A percentile compares a stretch with the other conserved stretches of the same genome.
These are phyloP conservation scores for Tetragnatha montana DNA, from an alignment of 2,888 invertebrate genomes.

Conservation along the genomic window DNA sequence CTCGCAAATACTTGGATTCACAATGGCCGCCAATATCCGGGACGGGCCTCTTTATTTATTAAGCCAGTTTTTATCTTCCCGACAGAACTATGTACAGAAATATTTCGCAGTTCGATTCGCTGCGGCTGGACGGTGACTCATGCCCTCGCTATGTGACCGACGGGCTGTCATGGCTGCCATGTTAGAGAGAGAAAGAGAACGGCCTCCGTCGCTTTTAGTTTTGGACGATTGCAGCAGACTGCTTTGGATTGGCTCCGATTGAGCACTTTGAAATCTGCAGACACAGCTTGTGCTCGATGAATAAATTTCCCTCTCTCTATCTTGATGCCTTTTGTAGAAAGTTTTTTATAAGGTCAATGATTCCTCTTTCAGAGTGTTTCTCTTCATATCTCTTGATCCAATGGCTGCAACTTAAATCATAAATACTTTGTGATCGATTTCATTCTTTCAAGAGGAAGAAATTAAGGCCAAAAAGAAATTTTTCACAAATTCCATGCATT, in stretches of 20 bases:
- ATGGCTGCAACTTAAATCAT: too few relatives aligned
- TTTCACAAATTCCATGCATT: too few relatives aligned
- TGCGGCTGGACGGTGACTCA: constrained; percentile 18
- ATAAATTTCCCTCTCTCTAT: not conserved
- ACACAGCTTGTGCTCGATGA: not conserved
- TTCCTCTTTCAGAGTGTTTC: not conserved
- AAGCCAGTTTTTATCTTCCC: not conserved
- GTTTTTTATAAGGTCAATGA: too few relatives aligned
- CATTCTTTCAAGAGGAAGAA: too few relatives aligned
- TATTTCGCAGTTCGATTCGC: constrained; percentile 4
- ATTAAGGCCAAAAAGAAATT: too few relatives aligned
- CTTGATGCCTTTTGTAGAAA: too few relatives aligned
- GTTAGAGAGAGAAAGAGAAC: not conserved
- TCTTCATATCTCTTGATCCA: too few relatives aligned
- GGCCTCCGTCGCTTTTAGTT: not conserved
- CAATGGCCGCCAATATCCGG: not conserved
- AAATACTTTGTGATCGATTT: too few relatives aligned
- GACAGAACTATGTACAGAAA: constrained; percentile 13
- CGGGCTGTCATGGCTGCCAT: constrained; percentile 2
- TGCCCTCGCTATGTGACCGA: constrained; percentile 30
- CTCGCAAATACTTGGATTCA: constrained; percentile 3
- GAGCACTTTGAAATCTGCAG: not conserved
- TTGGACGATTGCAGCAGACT: not conserved
- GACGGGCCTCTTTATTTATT: not conserved
- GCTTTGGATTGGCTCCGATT: not conserved